phyloP scores from a whole-genome alignment of 2,113 vertebrate species.

The Lathamus discolor region DNA sequence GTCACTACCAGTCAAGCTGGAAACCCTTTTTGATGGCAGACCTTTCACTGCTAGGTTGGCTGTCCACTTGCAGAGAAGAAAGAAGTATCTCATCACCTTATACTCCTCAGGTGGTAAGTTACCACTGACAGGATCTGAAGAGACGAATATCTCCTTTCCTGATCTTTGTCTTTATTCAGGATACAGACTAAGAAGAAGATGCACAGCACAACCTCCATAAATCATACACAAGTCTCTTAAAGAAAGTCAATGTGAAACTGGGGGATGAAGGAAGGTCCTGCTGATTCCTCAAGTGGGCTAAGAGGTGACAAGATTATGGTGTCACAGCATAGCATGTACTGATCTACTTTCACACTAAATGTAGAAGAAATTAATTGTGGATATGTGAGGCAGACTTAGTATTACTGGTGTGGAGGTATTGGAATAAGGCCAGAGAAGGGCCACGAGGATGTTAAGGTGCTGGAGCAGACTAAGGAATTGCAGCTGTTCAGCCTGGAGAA shows the following conservation, averaged over 20 bases:
- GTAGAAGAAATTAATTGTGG: neutral
- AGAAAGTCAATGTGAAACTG: neutral
- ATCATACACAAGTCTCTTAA: slow-evolving; percentile 32
- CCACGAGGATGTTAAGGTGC: neutral
- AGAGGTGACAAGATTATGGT: neutral
- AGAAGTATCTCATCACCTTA: neutral
- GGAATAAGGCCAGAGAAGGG: neutral
- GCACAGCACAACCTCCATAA: neutral
- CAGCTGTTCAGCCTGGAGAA: neutral
- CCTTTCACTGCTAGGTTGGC: neutral
- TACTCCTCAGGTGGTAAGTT: neutral
- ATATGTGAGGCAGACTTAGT: neutral
- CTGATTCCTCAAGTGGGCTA: neutral
- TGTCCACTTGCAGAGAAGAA: slow-evolving; percentile 26
- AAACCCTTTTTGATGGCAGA: neutral
- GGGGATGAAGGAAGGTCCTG: neutral
- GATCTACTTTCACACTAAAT: neutral
- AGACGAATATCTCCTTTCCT: neutral
- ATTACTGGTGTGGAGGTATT: neutral
- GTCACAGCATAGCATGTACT: neutral
- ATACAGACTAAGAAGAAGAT: slow-evolving; percentile 1
- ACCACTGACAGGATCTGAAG: slow-evolving; percentile 15
- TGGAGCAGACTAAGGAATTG: neutral
- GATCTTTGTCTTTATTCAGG: slow-evolving; percentile 32
- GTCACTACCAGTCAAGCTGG: neutral